Conservation (phyloP, 1,140 invertebrate genomes). For the Aphaenogaster rudis region DNA sequence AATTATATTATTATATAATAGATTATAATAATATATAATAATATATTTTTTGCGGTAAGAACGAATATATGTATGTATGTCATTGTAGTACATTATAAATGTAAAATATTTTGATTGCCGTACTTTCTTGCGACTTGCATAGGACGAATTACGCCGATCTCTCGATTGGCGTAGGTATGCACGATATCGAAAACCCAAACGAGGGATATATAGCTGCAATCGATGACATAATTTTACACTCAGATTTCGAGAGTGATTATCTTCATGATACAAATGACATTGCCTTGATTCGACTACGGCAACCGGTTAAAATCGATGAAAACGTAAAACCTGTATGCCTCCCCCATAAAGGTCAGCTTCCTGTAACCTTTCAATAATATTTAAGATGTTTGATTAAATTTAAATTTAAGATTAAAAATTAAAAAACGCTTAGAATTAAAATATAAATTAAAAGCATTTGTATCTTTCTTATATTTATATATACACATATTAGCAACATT, state of each 20-base stretch:
- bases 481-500: background rate
- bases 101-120: slow-evolving; percentile 7
- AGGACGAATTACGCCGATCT: slow-evolving; percentile 84
- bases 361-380: background rate
- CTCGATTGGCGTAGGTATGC: slow-evolving; percentile 86
- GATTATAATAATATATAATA: background rate
- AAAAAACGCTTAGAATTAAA: slow-evolving; percentile 1
- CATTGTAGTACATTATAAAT: background rate
- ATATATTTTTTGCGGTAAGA: background rate
- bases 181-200: slow-evolving; percentile 80
- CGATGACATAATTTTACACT: slow-evolving; percentile 82
- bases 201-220: slow-evolving; percentile 83
- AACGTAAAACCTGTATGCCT: slow-evolving; percentile 88
- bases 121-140: slow-evolving; percentile 46
- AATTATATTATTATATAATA: too few species aligned
- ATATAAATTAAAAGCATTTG: slow-evolving; percentile 17
- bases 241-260: slow-evolving; percentile 84
- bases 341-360: slow-evolving; percentile 83
- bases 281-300: slow-evolving; percentile 87
- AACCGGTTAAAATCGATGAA: slow-evolving; percentile 83
- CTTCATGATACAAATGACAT: slow-evolving; percentile 88
- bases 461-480: background rate
- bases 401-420: background rate
- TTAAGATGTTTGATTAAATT: background rate
- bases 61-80: background rate